These are phyloP conservation scores for Rhinichthys osculus DNA, from an alignment of 2,797 vertebrate genomes.

Conservation along the genomic window DNA sequence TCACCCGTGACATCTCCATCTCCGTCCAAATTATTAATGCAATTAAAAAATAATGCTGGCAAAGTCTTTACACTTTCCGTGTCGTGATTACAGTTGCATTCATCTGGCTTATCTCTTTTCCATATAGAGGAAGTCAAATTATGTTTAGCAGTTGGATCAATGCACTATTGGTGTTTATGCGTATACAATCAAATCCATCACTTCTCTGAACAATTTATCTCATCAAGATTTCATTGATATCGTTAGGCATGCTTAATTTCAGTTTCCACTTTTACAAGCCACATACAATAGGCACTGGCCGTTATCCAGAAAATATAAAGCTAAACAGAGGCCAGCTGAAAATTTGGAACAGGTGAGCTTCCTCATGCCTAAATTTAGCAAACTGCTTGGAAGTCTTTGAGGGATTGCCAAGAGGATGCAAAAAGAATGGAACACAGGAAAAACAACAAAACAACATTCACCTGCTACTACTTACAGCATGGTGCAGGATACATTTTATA, in stretches of 20 bases:
- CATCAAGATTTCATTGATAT: conserved; percentile 18
- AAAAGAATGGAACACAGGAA: conserved; percentile 56
- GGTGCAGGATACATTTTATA: not conserved
- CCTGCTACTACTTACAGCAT: conserved; percentile 29
- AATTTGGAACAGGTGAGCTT: conserved; percentile 63
- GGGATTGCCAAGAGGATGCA: conserved; percentile 58
- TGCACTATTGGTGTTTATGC: not conserved
- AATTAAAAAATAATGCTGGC: conserved; percentile 49
- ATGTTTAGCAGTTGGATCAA: conserved; percentile 1
- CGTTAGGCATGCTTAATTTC: conserved; percentile 12
- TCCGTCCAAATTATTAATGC: conserved; percentile 36
- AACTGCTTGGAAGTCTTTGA: conserved; percentile 47
- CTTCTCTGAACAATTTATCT: not conserved
- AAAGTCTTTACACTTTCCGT: conserved; percentile 29
- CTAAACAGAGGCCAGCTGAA: conserved; percentile 60
- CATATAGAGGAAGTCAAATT: conserved; percentile 19
- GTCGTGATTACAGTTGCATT: conserved; percentile 25
- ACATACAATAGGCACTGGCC: conserved; percentile 44
- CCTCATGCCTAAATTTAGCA: conserved; percentile 50
- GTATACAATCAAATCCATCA: conserved; percentile 8
- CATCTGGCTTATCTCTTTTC: conserved; percentile 30
- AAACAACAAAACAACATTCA: conserved; percentile 55
- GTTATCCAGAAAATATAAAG: conserved; percentile 36
- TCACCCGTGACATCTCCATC: too few relatives aligned
- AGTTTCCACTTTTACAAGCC: not conserved